These are phyloP conservation scores for Luffia ferchaultella DNA, from an alignment of 2,888 invertebrate genomes.

Conservation along the genomic window DNA sequence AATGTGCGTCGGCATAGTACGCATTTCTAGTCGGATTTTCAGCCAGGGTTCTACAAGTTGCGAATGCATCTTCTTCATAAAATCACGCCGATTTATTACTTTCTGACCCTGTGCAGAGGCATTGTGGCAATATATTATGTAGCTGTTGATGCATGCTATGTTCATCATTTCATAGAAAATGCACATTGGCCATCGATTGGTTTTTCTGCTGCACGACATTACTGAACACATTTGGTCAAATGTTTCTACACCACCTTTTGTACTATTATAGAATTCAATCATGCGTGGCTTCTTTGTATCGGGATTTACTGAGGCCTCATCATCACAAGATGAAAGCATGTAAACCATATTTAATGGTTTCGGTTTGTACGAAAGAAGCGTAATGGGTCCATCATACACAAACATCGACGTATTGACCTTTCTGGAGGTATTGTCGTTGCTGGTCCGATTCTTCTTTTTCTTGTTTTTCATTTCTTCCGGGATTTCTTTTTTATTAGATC, in stretches of 20 bases:
- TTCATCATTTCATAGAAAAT: neutral
- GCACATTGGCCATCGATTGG: neutral
- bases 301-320: no score
- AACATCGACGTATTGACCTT: neutral
- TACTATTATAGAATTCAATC: no score
- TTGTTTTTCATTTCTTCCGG: no score
- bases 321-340: no score
- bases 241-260: no score
- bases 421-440: neutral
- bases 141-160: neutral
- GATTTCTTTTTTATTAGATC: no score
- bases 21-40: neutral
- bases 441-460: no score
- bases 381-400: neutral
- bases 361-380: slow-evolving; percentile 2
- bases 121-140: neutral
- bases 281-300: no score
- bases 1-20: neutral
- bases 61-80: neutral
- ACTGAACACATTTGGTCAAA: no score
- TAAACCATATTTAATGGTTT: no score
- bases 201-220: slow-evolving; percentile 1
- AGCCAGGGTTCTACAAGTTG: neutral
- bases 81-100: neutral
- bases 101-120: neutral